These are phyloP conservation scores for Carassius gibelio DNA, from an alignment of 2,113 vertebrate genomes.

Conservation along the genomic window DNA sequence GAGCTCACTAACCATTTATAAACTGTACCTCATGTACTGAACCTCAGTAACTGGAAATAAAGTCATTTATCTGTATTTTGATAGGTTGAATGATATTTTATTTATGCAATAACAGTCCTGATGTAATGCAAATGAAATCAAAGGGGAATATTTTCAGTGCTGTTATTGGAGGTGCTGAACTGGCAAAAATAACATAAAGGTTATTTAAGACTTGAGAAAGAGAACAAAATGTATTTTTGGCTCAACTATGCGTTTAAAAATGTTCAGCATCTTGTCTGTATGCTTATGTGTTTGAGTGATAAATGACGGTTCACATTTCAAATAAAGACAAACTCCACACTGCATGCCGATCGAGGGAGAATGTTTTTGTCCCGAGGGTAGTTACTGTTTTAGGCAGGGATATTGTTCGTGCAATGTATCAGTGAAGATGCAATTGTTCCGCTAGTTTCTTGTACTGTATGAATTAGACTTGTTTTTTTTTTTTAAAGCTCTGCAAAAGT, in stretches of 20 bases:
- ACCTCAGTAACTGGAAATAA: not conserved
- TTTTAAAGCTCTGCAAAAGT: not conserved
- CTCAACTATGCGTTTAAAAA: slow-evolving; percentile 4
- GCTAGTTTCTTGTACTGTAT: not conserved
- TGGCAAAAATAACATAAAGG: not conserved
- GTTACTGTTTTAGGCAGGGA: not conserved
- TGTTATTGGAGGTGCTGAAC: no score
- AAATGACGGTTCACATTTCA: not conserved
- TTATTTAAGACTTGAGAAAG: not conserved
- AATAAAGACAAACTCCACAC: not conserved
- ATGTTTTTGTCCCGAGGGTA: not conserved
- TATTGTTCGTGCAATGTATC: not conserved
- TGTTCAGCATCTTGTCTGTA: not conserved
- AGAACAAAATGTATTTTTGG: not conserved
- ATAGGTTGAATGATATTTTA: not conserved
- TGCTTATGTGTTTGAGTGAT: slow-evolving; percentile 15
- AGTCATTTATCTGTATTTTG: not conserved
- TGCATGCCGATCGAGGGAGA: slow-evolving; percentile 22
- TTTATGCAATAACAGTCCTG: not conserved
- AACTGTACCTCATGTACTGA: slow-evolving; percentile 7
- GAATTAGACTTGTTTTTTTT: not conserved
- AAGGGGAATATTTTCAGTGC: no score
- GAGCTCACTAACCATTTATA: slow-evolving; percentile 11
- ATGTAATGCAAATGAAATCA: not conserved
- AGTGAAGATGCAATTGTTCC: not conserved